A percentile compares a stretch with the other conserved stretches of the same genome.
These are phyloP conservation scores for Hydrozoanthus gracilis DNA, from an alignment of 92 coral and sea anemone species.

Conservation along the genomic window DNA sequence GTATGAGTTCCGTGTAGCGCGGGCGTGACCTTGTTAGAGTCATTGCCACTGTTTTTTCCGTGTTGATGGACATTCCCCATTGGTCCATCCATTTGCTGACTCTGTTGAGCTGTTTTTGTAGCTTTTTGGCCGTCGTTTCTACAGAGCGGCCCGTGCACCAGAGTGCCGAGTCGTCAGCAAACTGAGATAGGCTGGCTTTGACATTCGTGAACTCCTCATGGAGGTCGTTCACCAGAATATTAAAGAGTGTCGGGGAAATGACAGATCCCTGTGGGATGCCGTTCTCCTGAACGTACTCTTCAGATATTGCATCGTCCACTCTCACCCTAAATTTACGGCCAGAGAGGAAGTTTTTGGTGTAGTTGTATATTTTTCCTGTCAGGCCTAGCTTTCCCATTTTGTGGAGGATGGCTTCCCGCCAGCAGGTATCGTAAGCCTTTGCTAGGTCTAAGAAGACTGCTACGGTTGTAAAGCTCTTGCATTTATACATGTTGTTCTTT, in stretches of 20 bases:
- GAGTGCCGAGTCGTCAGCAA: background rate
- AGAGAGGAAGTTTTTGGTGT: background rate
- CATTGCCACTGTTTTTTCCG: background rate
- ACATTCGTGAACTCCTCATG: background rate
- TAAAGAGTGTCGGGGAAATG: background rate
- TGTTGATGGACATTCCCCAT: background rate
- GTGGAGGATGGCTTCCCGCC: conserved; percentile 19
- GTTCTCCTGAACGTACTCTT: background rate
- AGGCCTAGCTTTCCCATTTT: background rate
- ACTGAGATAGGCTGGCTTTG: background rate
- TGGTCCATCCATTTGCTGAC: background rate
- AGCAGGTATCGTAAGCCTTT: background rate
- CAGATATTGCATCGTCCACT: background rate
- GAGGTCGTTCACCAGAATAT: background rate
- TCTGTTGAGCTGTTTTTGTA: background rate
- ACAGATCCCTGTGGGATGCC: background rate
- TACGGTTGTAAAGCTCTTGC: background rate
- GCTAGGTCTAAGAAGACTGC: background rate
- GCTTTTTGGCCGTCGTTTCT: background rate
- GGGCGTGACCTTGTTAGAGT: background rate
- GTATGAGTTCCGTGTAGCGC: background rate
- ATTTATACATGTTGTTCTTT: background rate
- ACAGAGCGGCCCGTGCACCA: background rate
- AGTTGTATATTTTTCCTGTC: background rate
- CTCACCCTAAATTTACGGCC: background rate